Evolutionary conservation across 2,797 vertebrate species (phyloP).

Genomic region (Lepilemur ruficaudatus): DNA sequence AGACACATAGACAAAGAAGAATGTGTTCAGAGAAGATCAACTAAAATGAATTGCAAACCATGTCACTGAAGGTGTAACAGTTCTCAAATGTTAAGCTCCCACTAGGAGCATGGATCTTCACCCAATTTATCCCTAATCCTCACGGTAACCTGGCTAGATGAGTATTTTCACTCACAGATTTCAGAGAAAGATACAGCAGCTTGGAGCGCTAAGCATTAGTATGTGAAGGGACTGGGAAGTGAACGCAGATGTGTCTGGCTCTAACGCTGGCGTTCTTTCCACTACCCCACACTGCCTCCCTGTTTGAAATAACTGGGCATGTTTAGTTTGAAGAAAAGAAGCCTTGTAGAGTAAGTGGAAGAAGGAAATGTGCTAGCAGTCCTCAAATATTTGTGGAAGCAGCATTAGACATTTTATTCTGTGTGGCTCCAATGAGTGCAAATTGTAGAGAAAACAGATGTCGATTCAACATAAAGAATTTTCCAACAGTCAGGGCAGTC

Average conservation of each 20-base stretch:
- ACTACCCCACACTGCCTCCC: conserved; percentile 59
- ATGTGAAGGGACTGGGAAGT: background rate
- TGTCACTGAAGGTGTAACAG: background rate
- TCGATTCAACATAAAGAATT: conserved; percentile 72
- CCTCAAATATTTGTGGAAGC: conserved; percentile 80
- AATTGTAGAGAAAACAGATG: conserved; percentile 69
- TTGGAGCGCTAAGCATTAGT: background rate
- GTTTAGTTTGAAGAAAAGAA: conserved; percentile 71
- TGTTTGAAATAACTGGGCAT: conserved; percentile 67
- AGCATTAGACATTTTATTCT: conserved; percentile 67
- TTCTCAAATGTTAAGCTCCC: conserved; percentile 21
- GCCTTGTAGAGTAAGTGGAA: conserved; percentile 67
- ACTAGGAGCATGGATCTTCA: background rate
- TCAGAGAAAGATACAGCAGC: background rate
- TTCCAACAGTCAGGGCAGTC: conserved; percentile 20
- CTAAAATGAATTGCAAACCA: conserved; percentile 24
- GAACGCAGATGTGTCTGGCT: conserved; percentile 11
- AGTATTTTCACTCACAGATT: conserved; percentile 18
- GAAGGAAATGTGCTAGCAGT: conserved; percentile 71
- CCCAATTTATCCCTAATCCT: conserved; percentile 15
- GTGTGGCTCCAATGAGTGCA: conserved; percentile 49
- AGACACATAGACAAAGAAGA: background rate
- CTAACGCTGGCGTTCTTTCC: conserved; percentile 47
- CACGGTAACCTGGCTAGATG: background rate
- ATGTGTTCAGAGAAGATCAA: background rate